phyloP scores from a whole-genome alignment of 1,140 invertebrate species.

The Batillaria attramentaria region DNA sequence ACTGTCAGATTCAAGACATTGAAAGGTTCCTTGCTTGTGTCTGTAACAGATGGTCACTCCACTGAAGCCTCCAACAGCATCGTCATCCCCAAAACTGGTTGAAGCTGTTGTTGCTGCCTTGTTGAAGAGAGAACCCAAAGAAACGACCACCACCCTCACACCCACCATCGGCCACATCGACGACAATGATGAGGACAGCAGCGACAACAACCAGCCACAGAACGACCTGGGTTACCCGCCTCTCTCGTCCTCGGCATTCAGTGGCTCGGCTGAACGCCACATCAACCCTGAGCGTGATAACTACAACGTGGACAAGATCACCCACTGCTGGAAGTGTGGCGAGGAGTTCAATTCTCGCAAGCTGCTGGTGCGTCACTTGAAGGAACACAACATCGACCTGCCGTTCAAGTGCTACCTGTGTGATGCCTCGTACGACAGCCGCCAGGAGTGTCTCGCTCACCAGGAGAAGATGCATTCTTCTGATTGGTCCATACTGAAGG shows the following conservation, averaged over 20 bases:
- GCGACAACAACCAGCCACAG: too few species aligned
- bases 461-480: slow-evolving; percentile 80
- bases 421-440: slow-evolving; percentile 85
- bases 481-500: slow-evolving; percentile 68
- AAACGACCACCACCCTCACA: neutral
- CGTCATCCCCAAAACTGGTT: too few species aligned
- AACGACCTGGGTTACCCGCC: slow-evolving; percentile 45
- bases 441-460: slow-evolving; percentile 86
- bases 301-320: slow-evolving; percentile 66
- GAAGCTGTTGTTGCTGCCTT: slow-evolving; percentile 49
- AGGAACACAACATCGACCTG: slow-evolving; percentile 75
- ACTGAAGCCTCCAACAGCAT: too few species aligned
- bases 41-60: too few species aligned
- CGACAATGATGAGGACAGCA: slow-evolving; percentile 39
- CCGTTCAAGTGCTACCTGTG: slow-evolving; percentile 95
- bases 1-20: too few species aligned
- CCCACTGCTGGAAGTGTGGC: slow-evolving; percentile 65
- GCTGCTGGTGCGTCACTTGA: slow-evolving; percentile 62
- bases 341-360: slow-evolving; percentile 60
- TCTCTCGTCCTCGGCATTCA: slow-evolving; percentile 28
- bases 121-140: slow-evolving; percentile 37
- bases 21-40: too few species aligned
- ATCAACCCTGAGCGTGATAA: slow-evolving; percentile 63
- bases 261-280: slow-evolving; percentile 51
- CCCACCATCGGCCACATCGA: slow-evolving; percentile 16